These are phyloP conservation scores for Andrena flavipes DNA, from an alignment of 2,888 invertebrate genomes.

Conservation along the genomic window DNA sequence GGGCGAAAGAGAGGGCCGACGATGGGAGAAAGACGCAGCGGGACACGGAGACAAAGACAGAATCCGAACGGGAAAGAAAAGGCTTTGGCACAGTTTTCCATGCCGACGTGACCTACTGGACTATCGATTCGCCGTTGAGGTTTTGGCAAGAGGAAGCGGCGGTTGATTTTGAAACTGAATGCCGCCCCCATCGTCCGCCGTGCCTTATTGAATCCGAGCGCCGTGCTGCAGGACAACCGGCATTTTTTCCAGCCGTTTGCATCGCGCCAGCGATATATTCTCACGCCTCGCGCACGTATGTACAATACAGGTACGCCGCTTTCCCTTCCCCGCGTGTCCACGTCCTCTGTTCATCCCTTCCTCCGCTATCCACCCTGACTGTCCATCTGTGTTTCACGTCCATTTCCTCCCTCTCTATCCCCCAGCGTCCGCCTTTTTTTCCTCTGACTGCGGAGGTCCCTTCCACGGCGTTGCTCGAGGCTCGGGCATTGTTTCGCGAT, in stretches of 20 bases:
- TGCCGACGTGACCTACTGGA: constrained; percentile 80
- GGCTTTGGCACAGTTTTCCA: constrained; percentile 76
- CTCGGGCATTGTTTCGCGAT: constrained; percentile 77
- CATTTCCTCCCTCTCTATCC: constrained; percentile 14
- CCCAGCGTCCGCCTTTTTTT: constrained; percentile 36
- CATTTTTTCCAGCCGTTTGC: constrained; percentile 56
- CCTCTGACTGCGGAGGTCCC: constrained; percentile 51
- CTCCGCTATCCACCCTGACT: constrained; percentile 13
- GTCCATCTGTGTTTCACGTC: constrained; percentile 27
- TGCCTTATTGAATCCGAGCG: constrained; percentile 60
- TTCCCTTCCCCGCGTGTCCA: constrained; percentile 18
- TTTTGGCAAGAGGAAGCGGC: constrained; percentile 75
- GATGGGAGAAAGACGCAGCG: constrained; percentile 39
- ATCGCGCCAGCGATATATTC: constrained; percentile 12
- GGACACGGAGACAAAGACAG: constrained; percentile 52
- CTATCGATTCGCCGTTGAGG: constrained; percentile 77
- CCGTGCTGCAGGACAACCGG: constrained; percentile 21
- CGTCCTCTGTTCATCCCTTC: constrained; percentile 19
- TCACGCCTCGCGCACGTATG: background rate
- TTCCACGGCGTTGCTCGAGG: constrained; percentile 74
- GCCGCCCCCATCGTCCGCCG: constrained; percentile 34
- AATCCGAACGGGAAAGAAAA: constrained; percentile 70
- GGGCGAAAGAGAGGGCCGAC: constrained; percentile 23
- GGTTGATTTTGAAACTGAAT: constrained; percentile 71
- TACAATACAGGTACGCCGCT: constrained; percentile 42